Evolutionary conservation across 2,113 vertebrate genomes (phyloP), one percentile per base, ranked within the genome.

Genomic region (Malurus elegans): DNA sequence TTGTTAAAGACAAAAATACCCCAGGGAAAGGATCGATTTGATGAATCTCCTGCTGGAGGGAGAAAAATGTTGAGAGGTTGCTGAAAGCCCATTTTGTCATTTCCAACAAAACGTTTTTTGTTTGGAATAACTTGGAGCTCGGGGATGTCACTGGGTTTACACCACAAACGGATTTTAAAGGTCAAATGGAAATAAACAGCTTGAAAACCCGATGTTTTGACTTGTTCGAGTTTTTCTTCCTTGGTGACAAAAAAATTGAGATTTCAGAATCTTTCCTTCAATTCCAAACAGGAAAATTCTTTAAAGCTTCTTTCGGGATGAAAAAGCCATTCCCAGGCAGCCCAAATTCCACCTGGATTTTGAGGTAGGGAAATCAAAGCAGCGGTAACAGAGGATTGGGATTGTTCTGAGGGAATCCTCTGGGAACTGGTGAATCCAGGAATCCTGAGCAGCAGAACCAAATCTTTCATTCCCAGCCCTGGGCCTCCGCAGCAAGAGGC

Each of bases 161-260:
- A 60, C 42, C 56, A 70, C 26, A 73, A 88, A 73, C 69, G 42
- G 12, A 60, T 84, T 91, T 72, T 79, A 95, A 97, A 96, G 92
- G 94, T 94, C 94, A 95, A 47, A 70, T 74, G 72, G 69, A 95
- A 96, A 95, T 66, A 87, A 93, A 92, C 88, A 95, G 36, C 76
- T 95, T 67, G 51, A 92, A 60, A 56, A 75, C 48, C 72, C 65
- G 74, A 11, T 60, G 60, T 89, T 96, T 90, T 61, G 79, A 79
- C 54, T 73, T 23, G 58, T 29, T 82, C 9, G 19, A 82, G 36
- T 71, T 90, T 91, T 89, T 26, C 50, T 91, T 87, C 44, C 31
- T 72, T 42, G 28, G 45, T 47, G 58, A 83, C 38, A 75, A 86
- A 83, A 70, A 56, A 74, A 14, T 2, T 3, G 42, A 47, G 42